phyloP scores from a whole-genome alignment of 2,113 vertebrate genomes.

The Candoia aspera region DNA sequence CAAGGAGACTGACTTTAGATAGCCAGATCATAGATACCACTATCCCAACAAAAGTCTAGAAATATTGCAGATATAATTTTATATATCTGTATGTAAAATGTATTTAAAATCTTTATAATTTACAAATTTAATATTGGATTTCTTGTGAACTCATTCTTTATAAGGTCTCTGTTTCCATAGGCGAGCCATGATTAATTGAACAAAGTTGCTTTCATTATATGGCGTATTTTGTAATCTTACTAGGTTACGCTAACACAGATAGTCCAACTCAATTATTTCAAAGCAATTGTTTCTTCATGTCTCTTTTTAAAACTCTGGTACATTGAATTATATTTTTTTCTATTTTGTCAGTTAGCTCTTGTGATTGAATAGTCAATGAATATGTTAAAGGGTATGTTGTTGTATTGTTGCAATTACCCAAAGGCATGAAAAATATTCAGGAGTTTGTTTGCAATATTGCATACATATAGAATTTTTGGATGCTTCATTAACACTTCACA shows the following conservation, averaged over 20 bases:
- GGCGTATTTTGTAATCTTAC: slow-evolving; percentile 37
- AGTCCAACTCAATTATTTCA: slow-evolving; percentile 45
- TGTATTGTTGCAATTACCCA: background rate
- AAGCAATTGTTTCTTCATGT: slow-evolving; percentile 30
- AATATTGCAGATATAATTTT: background rate
- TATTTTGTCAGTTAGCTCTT: slow-evolving; percentile 52
- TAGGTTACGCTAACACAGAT: slow-evolving; percentile 28
- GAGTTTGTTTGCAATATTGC: slow-evolving; percentile 47
- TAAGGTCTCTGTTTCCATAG: slow-evolving; percentile 14
- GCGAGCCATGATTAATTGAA: slow-evolving; percentile 34
- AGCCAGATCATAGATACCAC: background rate
- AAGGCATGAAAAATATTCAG: slow-evolving; percentile 27
- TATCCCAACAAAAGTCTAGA: background rate
- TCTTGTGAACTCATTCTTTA: slow-evolving; percentile 28
- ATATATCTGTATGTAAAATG: background rate
- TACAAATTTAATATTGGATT: background rate
- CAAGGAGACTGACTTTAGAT: background rate
- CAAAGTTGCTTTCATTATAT: background rate
- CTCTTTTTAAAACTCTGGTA: slow-evolving; percentile 39
- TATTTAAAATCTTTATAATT: slow-evolving; percentile 28
- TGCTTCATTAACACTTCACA: background rate
- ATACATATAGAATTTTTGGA: background rate
- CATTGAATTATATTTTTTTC: slow-evolving; percentile 51
- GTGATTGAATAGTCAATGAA: slow-evolving; percentile 26
- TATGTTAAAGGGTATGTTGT: background rate